phyloP scores from a whole-genome alignment of 2,888 invertebrate species.

The Euclidia mi region DNA sequence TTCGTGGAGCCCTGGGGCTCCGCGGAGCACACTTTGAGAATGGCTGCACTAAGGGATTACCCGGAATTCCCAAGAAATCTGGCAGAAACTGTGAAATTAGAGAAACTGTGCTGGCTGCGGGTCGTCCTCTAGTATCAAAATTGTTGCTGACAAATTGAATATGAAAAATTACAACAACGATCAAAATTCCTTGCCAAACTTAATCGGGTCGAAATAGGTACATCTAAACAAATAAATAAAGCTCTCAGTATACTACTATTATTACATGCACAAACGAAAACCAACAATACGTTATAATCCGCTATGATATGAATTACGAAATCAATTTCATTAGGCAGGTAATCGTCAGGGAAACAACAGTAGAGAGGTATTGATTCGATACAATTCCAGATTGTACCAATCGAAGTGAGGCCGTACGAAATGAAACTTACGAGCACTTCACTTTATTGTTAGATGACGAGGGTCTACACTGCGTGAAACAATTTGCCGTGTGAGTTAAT shows the following conservation, averaged over 20 bases:
- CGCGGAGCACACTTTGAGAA: too few species aligned
- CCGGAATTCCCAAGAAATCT: too few species aligned
- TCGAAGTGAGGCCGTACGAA: conserved; percentile 51
- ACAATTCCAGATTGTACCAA: conserved; percentile 33
- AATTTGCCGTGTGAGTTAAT: conserved; percentile 78
- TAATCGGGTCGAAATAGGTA: too few species aligned
- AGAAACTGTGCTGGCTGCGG: too few species aligned
- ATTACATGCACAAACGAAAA: conserved; percentile 41
- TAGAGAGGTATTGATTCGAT: conserved; percentile 50
- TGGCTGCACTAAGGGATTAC: too few species aligned
- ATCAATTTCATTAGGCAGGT: conserved; percentile 57
- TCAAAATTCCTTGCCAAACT: too few species aligned
- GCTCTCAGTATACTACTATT: conserved; percentile 13
- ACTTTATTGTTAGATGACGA: conserved; percentile 64
- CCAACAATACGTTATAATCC: conserved; percentile 45
- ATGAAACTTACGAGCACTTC: conserved; percentile 51
- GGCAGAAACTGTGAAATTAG: too few species aligned
- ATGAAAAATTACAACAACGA: too few species aligned
- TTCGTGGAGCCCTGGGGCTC: too few species aligned
- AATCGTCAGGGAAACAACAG: conserved; percentile 59
- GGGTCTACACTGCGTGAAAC: conserved; percentile 80
- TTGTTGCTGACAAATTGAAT: too few species aligned
- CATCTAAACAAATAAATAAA: too few species aligned
- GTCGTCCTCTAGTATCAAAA: too few species aligned
- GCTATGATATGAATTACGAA: conserved; percentile 54